Evolutionary conservation across 64 coral and sea anemone genomes (phyloP), one percentile per base, ranked within the genome.

Genomic region (Cladopsammia gracilis): DNA sequence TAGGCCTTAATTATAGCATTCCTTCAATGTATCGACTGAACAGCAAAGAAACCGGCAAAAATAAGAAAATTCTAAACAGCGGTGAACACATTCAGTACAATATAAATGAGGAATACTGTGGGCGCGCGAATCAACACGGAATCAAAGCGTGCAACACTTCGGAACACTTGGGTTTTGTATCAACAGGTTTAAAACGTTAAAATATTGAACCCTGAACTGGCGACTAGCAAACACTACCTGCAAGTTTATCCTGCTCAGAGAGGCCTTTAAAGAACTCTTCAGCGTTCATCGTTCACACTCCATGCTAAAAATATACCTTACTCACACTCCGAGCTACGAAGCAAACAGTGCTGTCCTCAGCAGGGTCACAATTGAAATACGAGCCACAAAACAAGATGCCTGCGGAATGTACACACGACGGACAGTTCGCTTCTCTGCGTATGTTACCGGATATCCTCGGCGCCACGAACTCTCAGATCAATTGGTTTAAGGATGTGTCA

Each of bases 341-440:
- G 76, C 85, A 78, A 51, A 88, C 77, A 88, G 68, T 56, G 54
- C 77, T 73, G 86, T 83, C 73, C 69, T 73, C 88, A 47, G 46
- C 26, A 73, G 52, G 77, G 77, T 94, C 77, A 83, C 66, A 70
- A 65, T 44, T 50, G 86, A 89, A 94, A 94, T 94, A 43, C 54
- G 81, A 94, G 92, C 92, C 92, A 89, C 92, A 94, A 64, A 93
- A 50, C 76, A 94, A 83, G 77, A 43, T 59, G 74, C 53, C 82
- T 77, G 43, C 82, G 92, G 92, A 94, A 94, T 94, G 92, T 89
- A 94, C 76, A 94, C 85, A 80, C 77, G 59, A 83, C 79, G 79
- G 61, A 83, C 79, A 83, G 79, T 67, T 83, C 79, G 79, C 79
- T 15, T n/a, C 79, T 10, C 79, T 83, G 48, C 19, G 6, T 54